These are phyloP conservation scores for Pristionchus arcanus DNA, from an alignment of 2,888 invertebrate genomes.

Conservation along the genomic window DNA sequence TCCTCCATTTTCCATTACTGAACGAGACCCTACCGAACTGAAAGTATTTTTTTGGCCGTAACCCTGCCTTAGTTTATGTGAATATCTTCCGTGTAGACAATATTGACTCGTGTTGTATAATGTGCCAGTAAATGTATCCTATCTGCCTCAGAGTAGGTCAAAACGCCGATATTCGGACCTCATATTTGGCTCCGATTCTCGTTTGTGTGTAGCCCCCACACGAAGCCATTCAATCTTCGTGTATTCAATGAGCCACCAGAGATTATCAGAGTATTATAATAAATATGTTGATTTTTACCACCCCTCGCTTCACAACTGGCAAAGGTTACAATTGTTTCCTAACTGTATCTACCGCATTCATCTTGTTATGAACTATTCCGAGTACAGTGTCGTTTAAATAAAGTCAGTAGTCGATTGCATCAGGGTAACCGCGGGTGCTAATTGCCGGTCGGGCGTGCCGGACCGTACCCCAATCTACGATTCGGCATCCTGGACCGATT, in stretches of 20 bases:
- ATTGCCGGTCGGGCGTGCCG: constrained; percentile 39
- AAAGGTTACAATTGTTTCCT: background rate
- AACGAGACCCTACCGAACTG: constrained; percentile 1
- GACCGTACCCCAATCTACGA: constrained; percentile 78
- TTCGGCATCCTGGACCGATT: constrained; percentile 56
- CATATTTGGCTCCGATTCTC: constrained; percentile 4
- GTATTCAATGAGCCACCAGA: background rate
- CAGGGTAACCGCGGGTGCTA: constrained; percentile 23
- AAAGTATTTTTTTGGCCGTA: background rate
- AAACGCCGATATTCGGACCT: constrained; percentile 27
- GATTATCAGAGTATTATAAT: constrained; percentile 37
- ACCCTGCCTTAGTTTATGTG: constrained; percentile 15
- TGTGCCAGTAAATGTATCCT: constrained; percentile 7
- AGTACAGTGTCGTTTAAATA: background rate
- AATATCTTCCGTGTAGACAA: background rate
- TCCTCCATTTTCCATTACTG: background rate
- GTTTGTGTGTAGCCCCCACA: background rate
- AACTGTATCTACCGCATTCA: background rate
- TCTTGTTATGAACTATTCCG: background rate
- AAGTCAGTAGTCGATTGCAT: constrained; percentile 4
- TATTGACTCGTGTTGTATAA: constrained; percentile 30
- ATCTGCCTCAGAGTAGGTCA: background rate
- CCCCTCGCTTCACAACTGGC: background rate
- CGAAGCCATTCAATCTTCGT: constrained; percentile 33
- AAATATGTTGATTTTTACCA: background rate